phyloP scores from a whole-genome alignment of 92 coral and sea anemone genomes.

The Chrysogorgia sp. region DNA sequence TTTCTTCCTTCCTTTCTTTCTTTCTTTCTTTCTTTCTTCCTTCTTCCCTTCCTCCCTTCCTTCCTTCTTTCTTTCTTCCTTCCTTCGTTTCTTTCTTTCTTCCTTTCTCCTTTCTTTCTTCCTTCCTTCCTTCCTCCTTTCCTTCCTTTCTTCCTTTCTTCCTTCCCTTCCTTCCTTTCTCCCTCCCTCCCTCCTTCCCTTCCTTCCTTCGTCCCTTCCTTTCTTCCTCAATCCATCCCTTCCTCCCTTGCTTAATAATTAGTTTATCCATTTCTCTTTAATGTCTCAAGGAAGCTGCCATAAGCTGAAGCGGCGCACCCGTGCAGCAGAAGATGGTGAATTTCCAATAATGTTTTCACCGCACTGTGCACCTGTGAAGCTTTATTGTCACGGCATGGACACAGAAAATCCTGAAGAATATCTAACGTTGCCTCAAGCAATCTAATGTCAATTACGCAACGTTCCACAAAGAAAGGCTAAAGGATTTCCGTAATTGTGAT shows the following conservation, averaged over 20 bases:
- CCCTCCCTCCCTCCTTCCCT: neutral
- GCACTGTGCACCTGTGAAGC: constrained; percentile 85
- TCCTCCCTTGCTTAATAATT: no score
- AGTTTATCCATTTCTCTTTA: neutral
- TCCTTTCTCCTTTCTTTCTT: neutral
- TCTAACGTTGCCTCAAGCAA: constrained; percentile 84
- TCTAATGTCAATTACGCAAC: constrained; percentile 84
- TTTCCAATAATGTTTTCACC: constrained; percentile 83
- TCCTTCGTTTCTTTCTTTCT: neutral
- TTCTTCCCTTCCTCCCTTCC: no score
- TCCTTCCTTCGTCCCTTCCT: no score
- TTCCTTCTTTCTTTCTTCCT: neutral
- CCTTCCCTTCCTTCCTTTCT: neutral
- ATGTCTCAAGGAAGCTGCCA: constrained; percentile 75
- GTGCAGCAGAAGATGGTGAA: constrained; percentile 92
- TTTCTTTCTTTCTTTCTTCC: no score
- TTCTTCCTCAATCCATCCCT: no score
- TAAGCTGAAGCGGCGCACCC: constrained; percentile 82
- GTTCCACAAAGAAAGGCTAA: constrained; percentile 85
- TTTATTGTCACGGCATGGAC: constrained; percentile 89
- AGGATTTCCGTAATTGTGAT: constrained; percentile 80
- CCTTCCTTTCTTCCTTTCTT: neutral
- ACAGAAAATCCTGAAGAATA: constrained; percentile 83
- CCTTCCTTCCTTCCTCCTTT: neutral
- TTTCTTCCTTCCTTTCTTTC: neutral